A percentile compares a stretch with the other conserved stretches of the same genome.
Evolutionary conservation across 2,888 invertebrate genomes (phyloP).

Genomic region (Agrilus biguttatus): DNA sequence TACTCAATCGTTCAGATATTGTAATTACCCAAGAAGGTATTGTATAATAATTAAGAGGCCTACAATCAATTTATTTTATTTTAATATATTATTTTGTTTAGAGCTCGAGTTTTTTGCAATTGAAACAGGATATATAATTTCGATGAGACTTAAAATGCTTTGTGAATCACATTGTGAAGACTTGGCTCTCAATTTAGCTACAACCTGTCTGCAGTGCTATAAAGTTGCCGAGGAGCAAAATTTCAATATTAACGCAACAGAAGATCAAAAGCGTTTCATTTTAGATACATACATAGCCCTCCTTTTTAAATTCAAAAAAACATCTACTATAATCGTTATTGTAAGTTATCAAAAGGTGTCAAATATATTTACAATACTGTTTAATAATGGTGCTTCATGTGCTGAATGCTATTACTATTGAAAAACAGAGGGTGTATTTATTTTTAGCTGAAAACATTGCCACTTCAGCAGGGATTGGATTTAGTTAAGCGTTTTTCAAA

Average conservation of each 20-base stretch:
- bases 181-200: slow-evolving; percentile 42
- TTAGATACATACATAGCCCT: slow-evolving; percentile 45
- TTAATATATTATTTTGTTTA: slow-evolving; percentile 16
- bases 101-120: slow-evolving; percentile 39
- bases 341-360: slow-evolving; percentile 5
- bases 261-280: slow-evolving; percentile 40
- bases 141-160: slow-evolving; percentile 42
- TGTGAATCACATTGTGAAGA: slow-evolving; percentile 47
- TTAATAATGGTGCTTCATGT: not conserved
- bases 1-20: slow-evolving; percentile 22
- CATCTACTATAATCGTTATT: slow-evolving; percentile 7
- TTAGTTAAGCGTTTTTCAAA: slow-evolving; percentile 36
- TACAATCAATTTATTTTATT: not conserved
- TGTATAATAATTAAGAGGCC: not conserved
- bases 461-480: slow-evolving; percentile 38
- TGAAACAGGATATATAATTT: slow-evolving; percentile 42
- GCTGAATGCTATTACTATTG: not conserved
- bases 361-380: no score
- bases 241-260: slow-evolving; percentile 26
- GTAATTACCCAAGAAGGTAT: slow-evolving; percentile 25
- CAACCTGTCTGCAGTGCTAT: slow-evolving; percentile 31
- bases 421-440: not conserved
- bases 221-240: slow-evolving; percentile 22
- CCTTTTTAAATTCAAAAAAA: slow-evolving; percentile 25
- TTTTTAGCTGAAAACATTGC: slow-evolving; percentile 38